These are phyloP conservation scores for Chelon auratus DNA, from an alignment of 2,797 vertebrate genomes.

Conservation along the genomic window DNA sequence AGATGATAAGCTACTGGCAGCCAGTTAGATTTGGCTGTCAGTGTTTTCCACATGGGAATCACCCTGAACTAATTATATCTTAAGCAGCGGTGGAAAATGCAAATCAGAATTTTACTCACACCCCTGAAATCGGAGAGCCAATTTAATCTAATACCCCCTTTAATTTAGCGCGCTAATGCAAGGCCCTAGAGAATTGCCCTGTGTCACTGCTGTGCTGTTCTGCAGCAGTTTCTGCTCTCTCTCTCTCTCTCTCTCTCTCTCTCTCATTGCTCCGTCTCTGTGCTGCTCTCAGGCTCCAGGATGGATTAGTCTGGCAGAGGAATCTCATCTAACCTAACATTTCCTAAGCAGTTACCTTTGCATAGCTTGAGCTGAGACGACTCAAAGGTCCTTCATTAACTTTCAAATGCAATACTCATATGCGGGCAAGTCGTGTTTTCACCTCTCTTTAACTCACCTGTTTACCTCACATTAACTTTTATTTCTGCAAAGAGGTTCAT, in stretches of 20 bases:
- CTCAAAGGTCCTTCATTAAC: slow-evolving; percentile 80
- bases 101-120: slow-evolving; percentile 91
- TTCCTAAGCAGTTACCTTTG: slow-evolving; percentile 83
- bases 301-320: slow-evolving; percentile 84
- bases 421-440: slow-evolving; percentile 48
- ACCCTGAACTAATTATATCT: slow-evolving; percentile 90
- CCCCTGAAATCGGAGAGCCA: slow-evolving; percentile 89
- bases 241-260: slow-evolving; percentile 57
- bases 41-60: slow-evolving; percentile 88
- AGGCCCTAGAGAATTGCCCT: slow-evolving; percentile 86
- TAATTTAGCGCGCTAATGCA: slow-evolving; percentile 89
- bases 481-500: slow-evolving; percentile 17
- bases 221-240: slow-evolving; percentile 69
- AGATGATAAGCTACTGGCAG: slow-evolving; percentile 82
- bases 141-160: slow-evolving; percentile 91
- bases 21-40: slow-evolving; percentile 86
- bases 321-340: slow-evolving; percentile 86
- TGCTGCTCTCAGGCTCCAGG: slow-evolving; percentile 74
- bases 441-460: slow-evolving; percentile 58
- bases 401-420: slow-evolving; percentile 68
- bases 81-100: slow-evolving; percentile 88
- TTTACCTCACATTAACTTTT: slow-evolving; percentile 48
- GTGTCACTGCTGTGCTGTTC: slow-evolving; percentile 82
- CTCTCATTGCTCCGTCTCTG: slow-evolving; percentile 60
- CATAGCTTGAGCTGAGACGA: slow-evolving; percentile 71